Evolutionary conservation across 2,797 vertebrate species (phyloP), one percentile per base, ranked within the genome.

Genomic region (Labeo calbasu): DNA sequence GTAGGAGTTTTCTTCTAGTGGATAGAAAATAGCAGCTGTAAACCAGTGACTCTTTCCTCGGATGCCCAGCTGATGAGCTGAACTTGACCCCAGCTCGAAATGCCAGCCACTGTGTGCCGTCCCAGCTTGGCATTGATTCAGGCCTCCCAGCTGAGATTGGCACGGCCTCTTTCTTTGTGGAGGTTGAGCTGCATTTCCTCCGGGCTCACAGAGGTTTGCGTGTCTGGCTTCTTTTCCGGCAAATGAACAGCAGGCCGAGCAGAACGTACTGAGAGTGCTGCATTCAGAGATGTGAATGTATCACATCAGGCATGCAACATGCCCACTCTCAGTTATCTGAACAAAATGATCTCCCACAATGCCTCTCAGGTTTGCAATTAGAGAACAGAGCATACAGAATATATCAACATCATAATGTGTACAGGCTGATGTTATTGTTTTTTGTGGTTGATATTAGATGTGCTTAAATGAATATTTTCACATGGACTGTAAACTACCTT

Each of bases 161-260:
- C 83, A 87, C 57, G 72, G 14, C 51, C 73, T 79, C 57, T 40
- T 66, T 63, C 50, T 87, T 87, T 87, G 86, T 87, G 86, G 68
- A 81, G 88, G 88, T 89, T 91, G 91, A 89, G 69, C 48, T 91
- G 89, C 90, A 88, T 73, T 79, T 82, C 68, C 66, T 83, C 68
- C 12, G 65, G 77, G 81, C 48, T 68, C 32, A 50, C 53, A 70
- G 81, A 85, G 76, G 77, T 59, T 79, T 63, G 48, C 77, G 40
- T 43, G 76, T 55, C 73, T 79, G 79, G 75, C 55, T 32, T 36
- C 23, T 72, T 76, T 83, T 70, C 25, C 14, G 6, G 59, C 25
- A 36, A 81, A 55, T 81, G 63, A 75, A 85, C 66, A 83, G 68
- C 23, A 81, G 55, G 28, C 53, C 9, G 32, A 55, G 77, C 69